Conservation (phyloP, 2,113 vertebrate genomes). For the Microcebus ravelobensis region DNA sequence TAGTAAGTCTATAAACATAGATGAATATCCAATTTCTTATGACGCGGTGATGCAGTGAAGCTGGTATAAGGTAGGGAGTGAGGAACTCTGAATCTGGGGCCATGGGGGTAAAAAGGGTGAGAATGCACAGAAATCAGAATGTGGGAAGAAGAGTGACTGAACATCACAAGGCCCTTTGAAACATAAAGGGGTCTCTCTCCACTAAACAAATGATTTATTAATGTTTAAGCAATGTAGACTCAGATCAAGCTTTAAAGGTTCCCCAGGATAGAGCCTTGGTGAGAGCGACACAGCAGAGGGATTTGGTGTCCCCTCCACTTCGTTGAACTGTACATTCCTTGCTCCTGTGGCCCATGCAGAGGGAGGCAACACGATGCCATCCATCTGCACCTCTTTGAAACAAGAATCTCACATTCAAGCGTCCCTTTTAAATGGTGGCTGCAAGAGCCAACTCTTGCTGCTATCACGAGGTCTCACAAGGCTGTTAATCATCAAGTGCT, state of each 20-base stretch:
- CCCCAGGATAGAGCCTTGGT: not conserved
- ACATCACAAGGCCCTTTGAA: slow-evolving; percentile 7
- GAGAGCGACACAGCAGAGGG: not conserved
- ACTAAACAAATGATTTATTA: not conserved
- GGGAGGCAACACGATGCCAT: slow-evolving; percentile 57
- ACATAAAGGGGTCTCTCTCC: not conserved
- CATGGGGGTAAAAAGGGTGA: not conserved
- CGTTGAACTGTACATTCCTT: not conserved
- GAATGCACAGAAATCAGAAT: not conserved
- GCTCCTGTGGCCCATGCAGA: slow-evolving; percentile 34
- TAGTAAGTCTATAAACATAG: not conserved
- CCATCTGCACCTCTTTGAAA: slow-evolving; percentile 77
- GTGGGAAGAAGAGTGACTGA: not conserved
- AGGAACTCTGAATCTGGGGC: not conserved
- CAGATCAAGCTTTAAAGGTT: slow-evolving; percentile 33
- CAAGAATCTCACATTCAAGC: slow-evolving; percentile 65
- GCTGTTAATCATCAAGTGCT: slow-evolving; percentile 80
- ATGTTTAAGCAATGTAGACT: not conserved
- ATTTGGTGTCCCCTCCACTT: not conserved
- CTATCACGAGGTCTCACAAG: slow-evolving; percentile 77
- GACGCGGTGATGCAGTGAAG: not conserved
- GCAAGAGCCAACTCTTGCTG: slow-evolving; percentile 78
- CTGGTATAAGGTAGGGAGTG: not conserved
- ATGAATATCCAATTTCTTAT: not conserved
- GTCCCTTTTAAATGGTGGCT: slow-evolving; percentile 71